These are phyloP conservation scores for Leucophora obtusa DNA, from an alignment of 2,888 invertebrate species.

Conservation along the genomic window DNA sequence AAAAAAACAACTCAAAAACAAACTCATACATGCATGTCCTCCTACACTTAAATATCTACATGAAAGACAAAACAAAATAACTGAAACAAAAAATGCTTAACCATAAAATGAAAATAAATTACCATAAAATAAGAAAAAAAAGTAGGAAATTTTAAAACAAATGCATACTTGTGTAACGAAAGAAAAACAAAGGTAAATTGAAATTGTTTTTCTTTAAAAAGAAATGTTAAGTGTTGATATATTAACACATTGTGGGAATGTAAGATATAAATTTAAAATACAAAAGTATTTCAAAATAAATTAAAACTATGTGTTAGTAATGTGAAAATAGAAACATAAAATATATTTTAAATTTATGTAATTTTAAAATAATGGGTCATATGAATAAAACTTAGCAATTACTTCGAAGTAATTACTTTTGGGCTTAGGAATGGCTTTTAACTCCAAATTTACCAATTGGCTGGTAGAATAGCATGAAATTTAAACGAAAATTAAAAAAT, in stretches of 20 bases:
- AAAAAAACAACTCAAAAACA: slow-evolving; percentile 19
- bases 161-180: slow-evolving; percentile 5
- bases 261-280: background rate
- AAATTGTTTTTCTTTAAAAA: slow-evolving; percentile 11
- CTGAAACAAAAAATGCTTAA: slow-evolving; percentile 3
- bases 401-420: too few species aligned
- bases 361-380: too few species aligned
- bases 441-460: too few species aligned
- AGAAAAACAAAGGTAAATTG: slow-evolving; percentile 3
- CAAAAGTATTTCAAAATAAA: background rate
- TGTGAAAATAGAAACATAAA: too few species aligned
- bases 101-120: slow-evolving; percentile 44
- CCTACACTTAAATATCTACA: background rate
- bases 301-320: background rate
- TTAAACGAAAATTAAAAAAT: too few species aligned
- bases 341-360: too few species aligned
- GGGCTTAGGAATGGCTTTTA: too few species aligned
- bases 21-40: background rate
- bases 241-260: slow-evolving; percentile 1
- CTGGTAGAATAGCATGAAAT: too few species aligned
- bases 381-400: too few species aligned
- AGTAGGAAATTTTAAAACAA: slow-evolving; percentile 7
- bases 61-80: background rate
- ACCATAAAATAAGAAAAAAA: slow-evolving; percentile 34
- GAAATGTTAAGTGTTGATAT: slow-evolving; percentile 8